Evolutionary conservation across 2,113 vertebrate genomes (phyloP).

Genomic region (Otolemur garnettii): DNA sequence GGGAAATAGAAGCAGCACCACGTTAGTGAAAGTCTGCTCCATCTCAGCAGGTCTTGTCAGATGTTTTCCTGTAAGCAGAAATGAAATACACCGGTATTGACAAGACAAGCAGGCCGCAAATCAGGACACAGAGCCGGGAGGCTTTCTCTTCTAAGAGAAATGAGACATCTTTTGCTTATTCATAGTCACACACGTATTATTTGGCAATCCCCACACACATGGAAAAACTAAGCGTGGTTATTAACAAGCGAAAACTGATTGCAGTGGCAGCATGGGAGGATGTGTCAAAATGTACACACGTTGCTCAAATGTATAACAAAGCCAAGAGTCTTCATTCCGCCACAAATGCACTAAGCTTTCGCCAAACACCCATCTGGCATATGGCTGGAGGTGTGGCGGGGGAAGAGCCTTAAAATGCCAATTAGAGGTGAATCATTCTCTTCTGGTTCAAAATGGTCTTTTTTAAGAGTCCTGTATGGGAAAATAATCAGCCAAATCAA

Average conservation of each 20-base stretch:
- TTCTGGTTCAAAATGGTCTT: conserved; percentile 6
- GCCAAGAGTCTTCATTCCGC: background rate
- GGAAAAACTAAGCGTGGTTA: background rate
- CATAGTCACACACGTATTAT: background rate
- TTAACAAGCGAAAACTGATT: background rate
- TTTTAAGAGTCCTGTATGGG: conserved; percentile 1
- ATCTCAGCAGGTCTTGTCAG: background rate
- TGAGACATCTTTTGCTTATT: background rate
- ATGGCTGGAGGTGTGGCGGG: conserved; percentile 53
- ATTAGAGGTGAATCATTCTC: conserved; percentile 61
- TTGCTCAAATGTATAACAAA: background rate
- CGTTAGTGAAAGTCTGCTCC: background rate
- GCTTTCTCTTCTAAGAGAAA: conserved; percentile 28
- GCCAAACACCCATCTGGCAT: conserved; percentile 46
- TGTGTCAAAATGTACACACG: background rate
- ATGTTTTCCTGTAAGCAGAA: conserved; percentile 8
- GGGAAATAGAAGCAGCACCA: background rate
- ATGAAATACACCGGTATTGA: background rate
- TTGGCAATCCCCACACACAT: background rate
- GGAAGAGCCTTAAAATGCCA: conserved; percentile 53
- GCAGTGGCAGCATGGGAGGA: background rate
- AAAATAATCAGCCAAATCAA: conserved; percentile 16
- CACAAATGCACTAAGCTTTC: background rate
- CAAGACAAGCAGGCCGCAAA: background rate
- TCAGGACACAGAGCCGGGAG: background rate